phyloP scores from a whole-genome alignment of 2,888 invertebrate species.

The Heliconius ismenius region DNA sequence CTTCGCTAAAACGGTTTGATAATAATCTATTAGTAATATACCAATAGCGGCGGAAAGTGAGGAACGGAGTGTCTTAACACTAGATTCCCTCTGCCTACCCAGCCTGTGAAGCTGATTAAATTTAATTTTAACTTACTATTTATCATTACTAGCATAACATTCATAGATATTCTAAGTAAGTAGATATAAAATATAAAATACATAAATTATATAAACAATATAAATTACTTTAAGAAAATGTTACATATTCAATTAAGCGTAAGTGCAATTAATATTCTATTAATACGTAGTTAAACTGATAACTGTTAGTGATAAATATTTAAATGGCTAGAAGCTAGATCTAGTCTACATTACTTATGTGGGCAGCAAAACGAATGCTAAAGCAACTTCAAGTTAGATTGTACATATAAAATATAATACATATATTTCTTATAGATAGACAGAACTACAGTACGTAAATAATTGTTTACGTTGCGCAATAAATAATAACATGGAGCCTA shows the following conservation, averaged over 20 bases:
- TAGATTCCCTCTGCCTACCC: too few relatives aligned
- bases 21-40: too few relatives aligned
- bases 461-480: not conserved
- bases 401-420: not conserved
- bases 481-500: conserved; percentile 6
- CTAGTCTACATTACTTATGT: conserved; percentile 9
- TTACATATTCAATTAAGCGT: not conserved
- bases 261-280: not conserved
- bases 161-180: too few relatives aligned
- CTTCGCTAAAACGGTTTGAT: too few relatives aligned
- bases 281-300: conserved; percentile 22
- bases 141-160: too few relatives aligned
- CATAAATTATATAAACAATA: too few relatives aligned
- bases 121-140: too few relatives aligned
- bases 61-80: too few relatives aligned
- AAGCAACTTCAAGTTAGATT: not conserved
- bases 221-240: too few relatives aligned
- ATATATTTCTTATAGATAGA: not conserved
- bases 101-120: too few relatives aligned
- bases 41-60: too few relatives aligned
- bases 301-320: conserved; percentile 10
- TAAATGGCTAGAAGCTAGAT: conserved; percentile 7
- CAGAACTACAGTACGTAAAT: not conserved
- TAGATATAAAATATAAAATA: too few relatives aligned
- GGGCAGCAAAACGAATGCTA: not conserved